Evolutionary conservation across 2,797 vertebrate genomes (phyloP), one percentile per base, ranked within the genome.

Genomic region (Lithobates sylvaticus): DNA sequence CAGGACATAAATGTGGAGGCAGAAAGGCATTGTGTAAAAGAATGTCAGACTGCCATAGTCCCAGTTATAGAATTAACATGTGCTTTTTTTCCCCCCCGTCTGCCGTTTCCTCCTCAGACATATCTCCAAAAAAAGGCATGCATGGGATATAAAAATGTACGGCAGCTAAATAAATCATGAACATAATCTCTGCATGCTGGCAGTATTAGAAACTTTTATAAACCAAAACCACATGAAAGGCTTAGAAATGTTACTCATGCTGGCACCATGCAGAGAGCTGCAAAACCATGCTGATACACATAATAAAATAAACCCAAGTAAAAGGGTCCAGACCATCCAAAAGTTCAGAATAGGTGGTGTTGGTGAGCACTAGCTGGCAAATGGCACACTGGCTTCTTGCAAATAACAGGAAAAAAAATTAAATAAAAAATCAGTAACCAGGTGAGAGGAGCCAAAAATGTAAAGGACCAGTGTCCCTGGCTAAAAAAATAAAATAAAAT

Each of bases 121-220:
- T n/a, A n/a, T 65, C n/a, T 65, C n/a, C 61, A 65, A 65, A 65
- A 65, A 26, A 65, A 65, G 61, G n/a, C 61, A 65, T 65, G 61
- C 21, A 65, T 34, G 8, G 34, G 32, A 73, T 39, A 73, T 39
- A 23, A 23, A 39, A 34, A 73, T 36, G 16, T 23, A 10, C n/a
- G 23, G 23, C n/a, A 12, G 61, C n/a, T n/a, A 65, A 65, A 65
- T 65, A 65, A 65, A 65, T 65, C 61, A 65, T 9, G n/a, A 65
- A 65, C 10, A n/a, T 65, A n/a, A 65, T 65, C 61, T 65, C n/a
- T 10, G n/a, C 23, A 26, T n/a, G 21, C 23, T 65, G 61, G 61
- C 23, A 65, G n/a, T 9, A 1, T 65, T 65, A 26, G 8, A 26
- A 65, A n/a, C 23, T 65, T 65, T 65, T 65, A 65, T 65, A 65